Evolutionary conservation across 2,888 invertebrate genomes (phyloP).

Genomic region (Neoscelio sp.): DNA sequence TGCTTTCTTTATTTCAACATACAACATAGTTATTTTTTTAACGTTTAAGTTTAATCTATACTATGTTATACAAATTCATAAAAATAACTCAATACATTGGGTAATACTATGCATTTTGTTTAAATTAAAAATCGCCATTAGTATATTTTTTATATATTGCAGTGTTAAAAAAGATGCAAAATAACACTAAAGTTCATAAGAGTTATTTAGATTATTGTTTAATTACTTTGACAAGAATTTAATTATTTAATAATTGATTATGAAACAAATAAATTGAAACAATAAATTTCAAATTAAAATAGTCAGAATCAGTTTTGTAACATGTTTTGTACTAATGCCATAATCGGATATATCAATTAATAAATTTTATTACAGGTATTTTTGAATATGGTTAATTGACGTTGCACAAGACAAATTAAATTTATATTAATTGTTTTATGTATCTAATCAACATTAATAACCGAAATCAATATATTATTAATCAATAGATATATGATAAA

Average conservation of each 20-base stretch:
- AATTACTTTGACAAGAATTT: not conserved
- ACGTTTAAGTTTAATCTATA: no score
- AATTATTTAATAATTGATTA: slow-evolving; percentile 14
- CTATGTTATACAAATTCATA: no score
- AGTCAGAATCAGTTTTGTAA: slow-evolving; percentile 5
- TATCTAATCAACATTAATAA: slow-evolving; percentile 7
- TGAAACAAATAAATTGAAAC: slow-evolving; percentile 6
- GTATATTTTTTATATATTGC: no score
- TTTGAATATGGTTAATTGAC: slow-evolving; percentile 8
- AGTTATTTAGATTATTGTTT: no score
- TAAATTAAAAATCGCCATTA: no score
- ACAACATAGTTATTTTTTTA: no score
- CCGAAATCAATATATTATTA: slow-evolving; percentile 13
- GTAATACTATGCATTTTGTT: no score
- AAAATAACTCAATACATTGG: no score
- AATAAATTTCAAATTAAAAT: slow-evolving; percentile 15
- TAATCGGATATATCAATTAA: slow-evolving; percentile 11
- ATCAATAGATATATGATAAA: slow-evolving; percentile 3
- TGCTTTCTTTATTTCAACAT: no score
- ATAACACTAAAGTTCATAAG: no score
- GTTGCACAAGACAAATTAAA: slow-evolving; percentile 19
- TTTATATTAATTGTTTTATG: slow-evolving; percentile 11
- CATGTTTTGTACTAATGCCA: not conserved
- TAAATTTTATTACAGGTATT: slow-evolving; percentile 8
- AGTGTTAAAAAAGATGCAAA: no score